These are phyloP conservation scores for Scopus umbretta DNA, from an alignment of 2,113 vertebrate species.

Conservation along the genomic window DNA sequence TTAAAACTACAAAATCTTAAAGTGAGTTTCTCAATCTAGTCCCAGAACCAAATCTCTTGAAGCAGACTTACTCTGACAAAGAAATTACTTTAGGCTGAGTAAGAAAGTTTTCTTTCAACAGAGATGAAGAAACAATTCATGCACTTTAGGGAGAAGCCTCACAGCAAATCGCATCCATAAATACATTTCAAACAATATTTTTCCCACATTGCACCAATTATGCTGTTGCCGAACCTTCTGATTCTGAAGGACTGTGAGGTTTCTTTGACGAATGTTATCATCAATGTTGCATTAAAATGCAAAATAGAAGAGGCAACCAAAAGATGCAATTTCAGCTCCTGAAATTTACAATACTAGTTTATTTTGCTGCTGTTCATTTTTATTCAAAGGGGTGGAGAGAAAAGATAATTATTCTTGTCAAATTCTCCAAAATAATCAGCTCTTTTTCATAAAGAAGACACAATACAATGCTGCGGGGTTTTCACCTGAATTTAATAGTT, in stretches of 20 bases:
- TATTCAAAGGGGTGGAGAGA: background rate
- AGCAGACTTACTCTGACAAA: background rate
- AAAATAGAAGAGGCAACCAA: constrained; percentile 53
- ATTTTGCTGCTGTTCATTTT: constrained; percentile 31
- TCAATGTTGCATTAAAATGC: constrained; percentile 56
- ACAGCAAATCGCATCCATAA: constrained; percentile 63
- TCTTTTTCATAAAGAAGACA: background rate
- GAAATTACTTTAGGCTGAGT: background rate
- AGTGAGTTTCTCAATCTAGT: background rate
- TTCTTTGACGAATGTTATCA: constrained; percentile 66
- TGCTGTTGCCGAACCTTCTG: constrained; percentile 22
- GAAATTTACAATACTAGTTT: constrained; percentile 21
- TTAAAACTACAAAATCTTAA: background rate
- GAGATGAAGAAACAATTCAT: constrained; percentile 56
- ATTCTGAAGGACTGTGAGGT: constrained; percentile 33
- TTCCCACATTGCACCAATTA: constrained; percentile 52
- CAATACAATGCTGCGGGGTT: background rate
- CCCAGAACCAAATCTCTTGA: background rate
- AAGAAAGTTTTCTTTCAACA: constrained; percentile 45
- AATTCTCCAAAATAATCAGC: constrained; percentile 42
- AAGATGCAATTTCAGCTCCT: constrained; percentile 49
- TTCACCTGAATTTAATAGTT: background rate
- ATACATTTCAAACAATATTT: constrained; percentile 61
- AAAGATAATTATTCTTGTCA: constrained; percentile 47
- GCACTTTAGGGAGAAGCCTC: constrained; percentile 54